Conservation (phyloP, 2,888 invertebrate genomes). For the Phrixothrix hirtus region DNA sequence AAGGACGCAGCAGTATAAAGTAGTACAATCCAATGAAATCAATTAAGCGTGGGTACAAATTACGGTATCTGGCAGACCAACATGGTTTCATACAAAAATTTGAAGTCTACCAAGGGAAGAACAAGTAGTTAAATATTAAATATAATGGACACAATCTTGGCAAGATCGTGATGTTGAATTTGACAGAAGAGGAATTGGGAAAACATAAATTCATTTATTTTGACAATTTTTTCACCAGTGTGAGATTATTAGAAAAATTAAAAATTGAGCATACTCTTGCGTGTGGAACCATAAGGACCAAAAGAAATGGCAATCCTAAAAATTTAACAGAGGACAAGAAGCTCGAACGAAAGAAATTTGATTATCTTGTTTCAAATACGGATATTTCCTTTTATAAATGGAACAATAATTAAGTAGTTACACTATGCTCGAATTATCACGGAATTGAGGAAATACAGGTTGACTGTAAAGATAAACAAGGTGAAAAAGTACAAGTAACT, state of each 20-base stretch:
- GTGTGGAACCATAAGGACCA: too few relatives aligned
- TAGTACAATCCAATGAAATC: constrained; percentile 12
- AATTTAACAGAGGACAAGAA: too few relatives aligned
- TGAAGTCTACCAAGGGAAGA: constrained; percentile 9
- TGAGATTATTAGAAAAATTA: constrained; percentile 18
- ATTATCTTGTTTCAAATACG: too few relatives aligned
- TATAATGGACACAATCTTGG: neutral
- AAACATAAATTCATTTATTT: constrained; percentile 25
- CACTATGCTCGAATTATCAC: too few relatives aligned
- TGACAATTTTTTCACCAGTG: constrained; percentile 33
- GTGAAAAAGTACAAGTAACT: too few relatives aligned
- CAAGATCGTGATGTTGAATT: constrained; percentile 23
- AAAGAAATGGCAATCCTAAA: too few relatives aligned
- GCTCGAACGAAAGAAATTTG: too few relatives aligned
- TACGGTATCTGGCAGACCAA: constrained; percentile 6
- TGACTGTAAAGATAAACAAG: too few relatives aligned
- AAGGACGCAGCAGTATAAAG: constrained; percentile 6
- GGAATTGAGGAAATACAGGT: too few relatives aligned
- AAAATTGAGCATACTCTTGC: too few relatives aligned
- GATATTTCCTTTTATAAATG: too few relatives aligned
- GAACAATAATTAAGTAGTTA: too few relatives aligned
- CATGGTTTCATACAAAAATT: constrained; percentile 6
- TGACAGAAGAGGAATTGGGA: constrained; percentile 30
- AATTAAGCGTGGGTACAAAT: constrained; percentile 4
- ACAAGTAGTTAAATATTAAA: neutral